phyloP scores from a whole-genome alignment of 1,140 invertebrate genomes.

The Papilio polyxenes region DNA sequence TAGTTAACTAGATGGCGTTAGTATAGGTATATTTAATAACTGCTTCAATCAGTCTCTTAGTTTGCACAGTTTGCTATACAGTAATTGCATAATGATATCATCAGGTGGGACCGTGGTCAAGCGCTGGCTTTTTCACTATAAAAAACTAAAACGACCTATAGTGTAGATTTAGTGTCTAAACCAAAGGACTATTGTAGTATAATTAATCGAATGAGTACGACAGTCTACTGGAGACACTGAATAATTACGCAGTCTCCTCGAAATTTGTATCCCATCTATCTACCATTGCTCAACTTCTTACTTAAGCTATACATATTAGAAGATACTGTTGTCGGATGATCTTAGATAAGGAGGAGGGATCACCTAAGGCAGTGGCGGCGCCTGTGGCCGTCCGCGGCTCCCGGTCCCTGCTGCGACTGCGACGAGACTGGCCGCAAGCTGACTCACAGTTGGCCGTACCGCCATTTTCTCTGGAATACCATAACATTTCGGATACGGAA shows the following conservation, averaged over 20 bases:
- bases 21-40: background rate
- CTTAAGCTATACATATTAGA: background rate
- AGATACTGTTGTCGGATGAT: background rate
- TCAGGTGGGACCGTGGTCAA: too few species aligned
- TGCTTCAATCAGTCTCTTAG: background rate
- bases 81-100: too few species aligned
- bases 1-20: background rate
- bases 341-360: background rate
- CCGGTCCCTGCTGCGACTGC: conserved; percentile 57
- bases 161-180: too few species aligned
- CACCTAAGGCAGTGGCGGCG: conserved; percentile 72
- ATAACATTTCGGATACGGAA: conserved; percentile 5
- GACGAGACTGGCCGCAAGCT: conserved; percentile 54
- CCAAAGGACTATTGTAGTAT: too few species aligned
- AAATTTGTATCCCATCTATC: too few species aligned
- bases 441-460: conserved; percentile 63
- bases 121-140: too few species aligned
- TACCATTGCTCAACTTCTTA: too few species aligned
- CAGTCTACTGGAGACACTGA: too few species aligned
- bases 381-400: conserved; percentile 62
- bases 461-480: conserved; percentile 70
- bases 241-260: too few species aligned
- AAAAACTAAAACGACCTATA: too few species aligned
- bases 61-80: background rate
- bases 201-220: too few species aligned